Percentiles rank a stretch among this genome's conserved stretches.
phyloP scores from a whole-genome alignment of 2,797 vertebrate species.

The Propithecus deckenii region DNA sequence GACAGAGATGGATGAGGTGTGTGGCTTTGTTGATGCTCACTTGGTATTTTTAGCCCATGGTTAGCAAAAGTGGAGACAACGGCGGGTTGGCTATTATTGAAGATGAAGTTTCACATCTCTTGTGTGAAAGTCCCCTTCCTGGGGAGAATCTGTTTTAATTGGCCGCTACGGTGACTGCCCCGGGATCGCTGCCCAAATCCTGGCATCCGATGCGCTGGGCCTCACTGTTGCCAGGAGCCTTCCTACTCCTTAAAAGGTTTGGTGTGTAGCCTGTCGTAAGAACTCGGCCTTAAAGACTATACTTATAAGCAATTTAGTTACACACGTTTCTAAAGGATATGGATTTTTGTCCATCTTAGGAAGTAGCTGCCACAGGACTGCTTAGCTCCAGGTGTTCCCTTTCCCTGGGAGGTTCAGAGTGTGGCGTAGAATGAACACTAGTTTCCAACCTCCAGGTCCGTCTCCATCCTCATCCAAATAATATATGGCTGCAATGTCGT shows the following conservation, averaged over 20 bases:
- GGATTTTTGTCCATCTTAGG: background rate
- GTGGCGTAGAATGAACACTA: background rate
- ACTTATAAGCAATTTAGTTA: background rate
- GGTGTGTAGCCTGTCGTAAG: background rate
- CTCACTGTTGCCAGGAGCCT: background rate
- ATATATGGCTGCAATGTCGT: background rate
- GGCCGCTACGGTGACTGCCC: fast-evolving
- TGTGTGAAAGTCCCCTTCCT: conserved; percentile 16
- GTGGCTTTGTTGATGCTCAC: conserved; percentile 43
- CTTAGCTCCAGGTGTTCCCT: background rate
- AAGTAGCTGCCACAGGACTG: background rate
- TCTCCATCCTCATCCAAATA: background rate
- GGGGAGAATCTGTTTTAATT: background rate
- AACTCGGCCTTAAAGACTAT: background rate
- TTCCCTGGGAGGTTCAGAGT: background rate
- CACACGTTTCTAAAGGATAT: background rate
- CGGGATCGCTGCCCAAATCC: background rate
- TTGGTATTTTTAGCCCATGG: conserved; percentile 67
- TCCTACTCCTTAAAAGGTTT: background rate
- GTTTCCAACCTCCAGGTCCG: background rate
- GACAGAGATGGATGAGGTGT: conserved; percentile 63
- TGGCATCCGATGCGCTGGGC: background rate
- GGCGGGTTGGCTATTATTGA: background rate
- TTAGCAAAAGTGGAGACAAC: conserved; percentile 9
- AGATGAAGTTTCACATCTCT: background rate